phyloP scores from a whole-genome alignment of 1,140 invertebrate species.

The Stenopsyche tienmushanensis region DNA sequence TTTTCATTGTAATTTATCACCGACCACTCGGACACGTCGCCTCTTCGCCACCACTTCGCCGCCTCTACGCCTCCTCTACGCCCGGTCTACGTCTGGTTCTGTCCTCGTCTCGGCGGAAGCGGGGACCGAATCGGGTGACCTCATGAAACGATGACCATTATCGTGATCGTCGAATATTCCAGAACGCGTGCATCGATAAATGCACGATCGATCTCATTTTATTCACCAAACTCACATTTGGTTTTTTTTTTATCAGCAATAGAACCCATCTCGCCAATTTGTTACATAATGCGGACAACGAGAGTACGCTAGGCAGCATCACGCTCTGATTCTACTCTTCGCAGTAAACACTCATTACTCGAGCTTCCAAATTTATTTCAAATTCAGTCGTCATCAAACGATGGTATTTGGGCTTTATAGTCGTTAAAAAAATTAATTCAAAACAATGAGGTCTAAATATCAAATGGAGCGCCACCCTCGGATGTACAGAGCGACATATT shows the following conservation, averaged over 20 bases:
- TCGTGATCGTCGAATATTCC: neutral
- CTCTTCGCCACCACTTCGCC: neutral
- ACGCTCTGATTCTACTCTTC: slow-evolving; percentile 3
- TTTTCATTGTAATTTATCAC: slow-evolving; percentile 34
- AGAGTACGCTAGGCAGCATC: neutral
- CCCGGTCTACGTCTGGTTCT: neutral
- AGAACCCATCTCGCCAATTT: too few species aligned
- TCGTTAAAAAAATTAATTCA: too few species aligned
- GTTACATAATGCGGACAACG: neutral
- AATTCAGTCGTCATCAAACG: too few species aligned
- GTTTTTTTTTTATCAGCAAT: too few species aligned
- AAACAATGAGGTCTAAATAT: too few species aligned
- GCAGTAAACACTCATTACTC: neutral
- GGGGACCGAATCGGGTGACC: slow-evolving; percentile 5
- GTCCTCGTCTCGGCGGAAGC: neutral
- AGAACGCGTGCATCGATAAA: neutral
- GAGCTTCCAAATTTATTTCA: neutral
- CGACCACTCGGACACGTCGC: neutral
- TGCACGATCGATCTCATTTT: too few species aligned
- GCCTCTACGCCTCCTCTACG: neutral
- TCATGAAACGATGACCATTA: neutral
- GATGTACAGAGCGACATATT: too few species aligned
- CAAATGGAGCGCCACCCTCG: too few species aligned
- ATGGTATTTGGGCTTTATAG: too few species aligned
- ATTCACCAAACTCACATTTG: too few species aligned